Percentiles rank a stretch among this genome's conserved stretches.
Conservation (phyloP, 2,888 invertebrate species). For the Ceramica pisi region DNA sequence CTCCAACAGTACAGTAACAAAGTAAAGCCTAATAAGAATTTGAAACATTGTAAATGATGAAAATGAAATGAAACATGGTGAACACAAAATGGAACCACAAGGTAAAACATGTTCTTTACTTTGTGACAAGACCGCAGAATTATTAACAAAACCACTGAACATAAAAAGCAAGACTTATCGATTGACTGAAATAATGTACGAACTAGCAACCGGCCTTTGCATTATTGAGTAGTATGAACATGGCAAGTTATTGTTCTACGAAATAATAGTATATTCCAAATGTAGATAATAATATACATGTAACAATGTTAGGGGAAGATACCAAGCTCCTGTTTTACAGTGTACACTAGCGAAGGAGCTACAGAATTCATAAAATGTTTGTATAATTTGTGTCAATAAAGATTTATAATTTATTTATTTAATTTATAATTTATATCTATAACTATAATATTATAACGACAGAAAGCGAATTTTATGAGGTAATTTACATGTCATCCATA, state of each 20-base stretch:
- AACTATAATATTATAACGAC: no score
- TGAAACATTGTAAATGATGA: background rate
- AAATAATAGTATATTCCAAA: background rate
- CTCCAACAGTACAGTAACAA: background rate
- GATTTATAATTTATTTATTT: no score
- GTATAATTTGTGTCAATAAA: no score
- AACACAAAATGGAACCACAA: conserved; percentile 4
- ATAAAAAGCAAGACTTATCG: conserved; percentile 41
- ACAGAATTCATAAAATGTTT: no score
- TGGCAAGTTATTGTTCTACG: conserved; percentile 20
- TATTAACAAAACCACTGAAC: conserved; percentile 9
- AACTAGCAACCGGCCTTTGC: conserved; percentile 13
- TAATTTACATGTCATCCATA: no score
- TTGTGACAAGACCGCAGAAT: conserved; percentile 17
- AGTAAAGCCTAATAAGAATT: background rate
- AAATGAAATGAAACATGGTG: background rate
- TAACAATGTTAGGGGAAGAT: no score
- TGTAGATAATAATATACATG: background rate
- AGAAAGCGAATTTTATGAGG: no score
- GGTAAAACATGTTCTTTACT: conserved; percentile 15
- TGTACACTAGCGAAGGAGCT: no score
- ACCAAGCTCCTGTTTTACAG: no score
- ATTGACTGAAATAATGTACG: conserved; percentile 29
- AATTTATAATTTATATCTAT: no score
- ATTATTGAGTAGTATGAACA: conserved; percentile 42